Conservation (phyloP, 2,888 invertebrate genomes). For the Buathra laborator region DNA sequence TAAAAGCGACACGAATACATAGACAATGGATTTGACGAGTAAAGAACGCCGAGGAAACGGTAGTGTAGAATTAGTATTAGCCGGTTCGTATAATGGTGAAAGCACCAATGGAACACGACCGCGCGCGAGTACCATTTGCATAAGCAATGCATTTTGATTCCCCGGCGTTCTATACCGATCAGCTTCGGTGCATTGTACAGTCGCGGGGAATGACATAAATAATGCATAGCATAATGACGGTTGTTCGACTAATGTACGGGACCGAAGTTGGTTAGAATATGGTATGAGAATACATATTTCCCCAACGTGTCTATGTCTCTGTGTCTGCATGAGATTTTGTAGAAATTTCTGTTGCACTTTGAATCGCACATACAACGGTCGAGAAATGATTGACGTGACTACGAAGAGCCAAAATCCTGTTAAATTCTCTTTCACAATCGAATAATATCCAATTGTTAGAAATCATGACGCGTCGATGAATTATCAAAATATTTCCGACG, state of each 20-base stretch:
- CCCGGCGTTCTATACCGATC: conserved; percentile 69
- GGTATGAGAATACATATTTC: conserved; percentile 1
- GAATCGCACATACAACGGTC: conserved; percentile 20
- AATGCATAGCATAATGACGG: conserved; percentile 83
- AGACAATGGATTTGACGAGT: background rate
- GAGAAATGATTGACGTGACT: conserved; percentile 12
- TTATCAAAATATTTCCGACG: background rate
- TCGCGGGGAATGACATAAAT: conserved; percentile 82
- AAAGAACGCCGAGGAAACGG: background rate
- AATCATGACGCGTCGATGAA: background rate
- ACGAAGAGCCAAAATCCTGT: conserved; percentile 25
- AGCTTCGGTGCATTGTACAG: conserved; percentile 73
- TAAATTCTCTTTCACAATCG: conserved; percentile 8
- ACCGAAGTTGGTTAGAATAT: conserved; percentile 40
- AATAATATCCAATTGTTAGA: conserved; percentile 3
- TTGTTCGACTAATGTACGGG: conserved; percentile 64
- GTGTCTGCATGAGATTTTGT: conserved; percentile 6
- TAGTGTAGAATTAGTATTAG: conserved; percentile 41
- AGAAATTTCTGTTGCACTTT: conserved; percentile 39
- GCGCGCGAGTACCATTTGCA: conserved; percentile 78
- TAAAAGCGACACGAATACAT: background rate
- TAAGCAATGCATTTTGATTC: conserved; percentile 85
- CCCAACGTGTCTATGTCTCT: background rate
- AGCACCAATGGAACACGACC: conserved; percentile 42
- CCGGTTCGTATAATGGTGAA: conserved; percentile 30